Percentiles rank a stretch among this genome's conserved stretches.
phyloP scores from a whole-genome alignment of 2,113 vertebrate genomes.

The Globicephala melas region DNA sequence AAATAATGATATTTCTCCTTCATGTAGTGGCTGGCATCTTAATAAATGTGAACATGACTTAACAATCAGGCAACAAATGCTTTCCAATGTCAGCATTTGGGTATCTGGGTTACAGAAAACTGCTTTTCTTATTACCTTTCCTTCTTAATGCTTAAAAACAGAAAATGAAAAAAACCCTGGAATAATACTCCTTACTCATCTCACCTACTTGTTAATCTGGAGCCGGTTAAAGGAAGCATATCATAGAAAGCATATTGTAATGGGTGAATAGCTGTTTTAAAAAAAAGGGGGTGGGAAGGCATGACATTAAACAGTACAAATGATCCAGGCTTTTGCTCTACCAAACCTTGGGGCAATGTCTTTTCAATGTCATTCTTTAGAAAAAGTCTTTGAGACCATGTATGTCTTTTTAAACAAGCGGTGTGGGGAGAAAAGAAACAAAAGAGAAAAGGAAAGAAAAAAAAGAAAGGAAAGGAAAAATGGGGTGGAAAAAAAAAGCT shows the following conservation, averaged over 20 bases:
- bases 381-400: constrained; percentile 70
- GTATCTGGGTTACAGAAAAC: constrained; percentile 12
- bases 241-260: constrained; percentile 62
- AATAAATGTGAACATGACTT: constrained; percentile 63
- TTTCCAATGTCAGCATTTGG: constrained; percentile 59
- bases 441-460: no score
- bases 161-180: neutral
- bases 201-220: constrained; percentile 62
- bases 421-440: neutral
- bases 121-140: constrained; percentile 5
- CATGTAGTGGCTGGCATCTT: constrained; percentile 1
- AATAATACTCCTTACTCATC: constrained; percentile 3
- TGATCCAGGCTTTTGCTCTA: constrained; percentile 70
- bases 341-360: constrained; percentile 69
- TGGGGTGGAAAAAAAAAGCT: constrained; percentile 46
- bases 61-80: constrained; percentile 51
- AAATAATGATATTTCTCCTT: constrained; percentile 7
- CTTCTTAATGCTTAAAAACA: neutral
- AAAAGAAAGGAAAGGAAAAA: neutral
- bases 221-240: constrained; percentile 66
- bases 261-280: constrained; percentile 49
- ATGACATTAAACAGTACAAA: constrained; percentile 70
- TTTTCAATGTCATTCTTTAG: constrained; percentile 77
- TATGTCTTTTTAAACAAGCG: constrained; percentile 70
- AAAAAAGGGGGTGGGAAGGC: neutral